Conservation (phyloP, 2,113 vertebrate species). For the Suncus etruscus region DNA sequence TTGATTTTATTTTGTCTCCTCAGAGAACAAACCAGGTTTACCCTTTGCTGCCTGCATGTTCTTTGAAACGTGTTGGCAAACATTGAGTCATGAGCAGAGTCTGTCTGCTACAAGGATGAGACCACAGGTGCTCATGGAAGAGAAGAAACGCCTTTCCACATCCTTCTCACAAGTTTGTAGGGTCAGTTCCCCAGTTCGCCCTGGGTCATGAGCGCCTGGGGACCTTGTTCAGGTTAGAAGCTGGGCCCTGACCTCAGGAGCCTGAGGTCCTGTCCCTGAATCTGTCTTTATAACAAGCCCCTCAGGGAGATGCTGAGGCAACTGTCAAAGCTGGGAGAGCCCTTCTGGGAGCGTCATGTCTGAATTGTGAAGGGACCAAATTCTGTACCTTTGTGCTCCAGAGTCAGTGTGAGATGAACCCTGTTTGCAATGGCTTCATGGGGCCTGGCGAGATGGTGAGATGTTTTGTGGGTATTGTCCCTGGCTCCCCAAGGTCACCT, state of each 20-base stretch:
- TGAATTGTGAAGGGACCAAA: not conserved
- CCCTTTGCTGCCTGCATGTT: not conserved
- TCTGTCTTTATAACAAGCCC: slow-evolving; percentile 60
- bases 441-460: no score
- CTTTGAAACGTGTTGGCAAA: not conserved
- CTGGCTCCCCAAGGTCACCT: no score
- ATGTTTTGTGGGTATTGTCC: no score
- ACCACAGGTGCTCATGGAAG: not conserved
- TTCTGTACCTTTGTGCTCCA: not conserved
- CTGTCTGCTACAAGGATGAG: not conserved
- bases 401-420: not conserved
- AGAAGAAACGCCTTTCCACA: not conserved
- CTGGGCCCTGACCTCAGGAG: slow-evolving; percentile 34
- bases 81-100: not conserved
- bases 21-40: not conserved
- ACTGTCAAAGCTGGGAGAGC: not conserved
- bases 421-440: not conserved
- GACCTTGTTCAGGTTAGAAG: not conserved
- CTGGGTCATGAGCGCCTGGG: slow-evolving; percentile 24
- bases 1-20: not conserved
- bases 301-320: slow-evolving; percentile 24
- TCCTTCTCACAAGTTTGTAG: not conserved
- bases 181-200: not conserved
- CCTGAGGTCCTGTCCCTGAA: slow-evolving; percentile 30
- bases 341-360: not conserved